These are phyloP conservation scores for Euborellia annulipes DNA, from an alignment of 1,140 invertebrate species.

Conservation along the genomic window DNA sequence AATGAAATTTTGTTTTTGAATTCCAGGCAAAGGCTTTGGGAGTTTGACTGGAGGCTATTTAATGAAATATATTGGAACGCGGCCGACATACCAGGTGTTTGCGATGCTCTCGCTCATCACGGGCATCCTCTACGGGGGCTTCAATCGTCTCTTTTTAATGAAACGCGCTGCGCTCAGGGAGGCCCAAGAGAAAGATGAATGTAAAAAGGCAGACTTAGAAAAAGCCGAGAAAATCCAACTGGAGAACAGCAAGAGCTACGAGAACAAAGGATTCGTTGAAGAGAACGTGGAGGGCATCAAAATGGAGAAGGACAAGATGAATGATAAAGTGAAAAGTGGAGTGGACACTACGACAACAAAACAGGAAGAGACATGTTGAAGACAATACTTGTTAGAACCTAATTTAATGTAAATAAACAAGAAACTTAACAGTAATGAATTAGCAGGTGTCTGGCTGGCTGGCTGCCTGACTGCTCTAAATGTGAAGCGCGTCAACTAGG, in stretches of 20 bases:
- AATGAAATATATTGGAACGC: conserved; percentile 54
- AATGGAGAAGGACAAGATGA: background rate
- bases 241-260: no score
- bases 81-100: conserved; percentile 57
- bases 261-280: no score
- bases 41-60: conserved; percentile 60
- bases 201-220: background rate
- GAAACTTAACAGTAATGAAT: no score
- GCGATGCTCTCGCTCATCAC: conserved; percentile 40
- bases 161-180: conserved; percentile 24
- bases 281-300: conserved; percentile 1
- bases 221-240: conserved; percentile 3
- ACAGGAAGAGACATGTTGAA: no score
- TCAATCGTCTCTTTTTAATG: conserved; percentile 46
- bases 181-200: conserved; percentile 8
- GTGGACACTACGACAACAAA: no score
- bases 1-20: no score
- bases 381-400: no score
- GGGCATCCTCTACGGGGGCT: conserved; percentile 49
- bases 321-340: no score
- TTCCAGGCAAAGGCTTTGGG: conserved; percentile 55
- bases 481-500: no score
- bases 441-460: no score
- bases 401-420: no score
- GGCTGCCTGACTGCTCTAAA: no score